phyloP scores from a whole-genome alignment of 2,113 vertebrate species.

The Marmota flaviventris region DNA sequence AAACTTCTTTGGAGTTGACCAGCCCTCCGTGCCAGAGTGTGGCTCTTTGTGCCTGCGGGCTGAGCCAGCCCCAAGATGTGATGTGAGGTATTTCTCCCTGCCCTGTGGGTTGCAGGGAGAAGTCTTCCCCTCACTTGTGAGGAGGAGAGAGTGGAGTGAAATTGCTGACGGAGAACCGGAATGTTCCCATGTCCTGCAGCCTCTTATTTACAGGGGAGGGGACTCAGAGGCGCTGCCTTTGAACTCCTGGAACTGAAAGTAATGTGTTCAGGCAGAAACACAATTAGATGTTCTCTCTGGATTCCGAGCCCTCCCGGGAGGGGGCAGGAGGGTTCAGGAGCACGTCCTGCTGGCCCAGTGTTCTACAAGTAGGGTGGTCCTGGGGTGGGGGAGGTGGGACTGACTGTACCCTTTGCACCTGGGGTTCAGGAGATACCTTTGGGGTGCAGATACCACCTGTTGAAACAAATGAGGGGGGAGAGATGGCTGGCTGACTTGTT shows the following conservation, averaged over 20 bases:
- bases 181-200: not conserved
- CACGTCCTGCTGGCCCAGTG: not conserved
- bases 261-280: not conserved
- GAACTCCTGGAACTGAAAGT: not conserved
- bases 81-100: not conserved
- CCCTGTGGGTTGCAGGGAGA: not conserved
- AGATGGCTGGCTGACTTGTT: not conserved
- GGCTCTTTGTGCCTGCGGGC: not conserved
- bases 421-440: not conserved
- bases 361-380: accelerated
- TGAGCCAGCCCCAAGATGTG: not conserved
- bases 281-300: not conserved
- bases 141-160: not conserved
- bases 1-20: constrained; percentile 32
- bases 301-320: not conserved
- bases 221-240: not conserved
- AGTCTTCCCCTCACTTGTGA: not conserved
- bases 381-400: accelerated
- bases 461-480: constrained; percentile 42
- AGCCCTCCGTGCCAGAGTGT: not conserved
- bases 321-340: too few species aligned
- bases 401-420: not conserved
- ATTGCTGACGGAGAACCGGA: not conserved
- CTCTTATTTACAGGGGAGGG: not conserved
- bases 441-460: constrained; percentile 67